These are phyloP conservation scores for Neosilurus hyrtlii DNA, from an alignment of 2,797 vertebrate genomes.

Conservation along the genomic window DNA sequence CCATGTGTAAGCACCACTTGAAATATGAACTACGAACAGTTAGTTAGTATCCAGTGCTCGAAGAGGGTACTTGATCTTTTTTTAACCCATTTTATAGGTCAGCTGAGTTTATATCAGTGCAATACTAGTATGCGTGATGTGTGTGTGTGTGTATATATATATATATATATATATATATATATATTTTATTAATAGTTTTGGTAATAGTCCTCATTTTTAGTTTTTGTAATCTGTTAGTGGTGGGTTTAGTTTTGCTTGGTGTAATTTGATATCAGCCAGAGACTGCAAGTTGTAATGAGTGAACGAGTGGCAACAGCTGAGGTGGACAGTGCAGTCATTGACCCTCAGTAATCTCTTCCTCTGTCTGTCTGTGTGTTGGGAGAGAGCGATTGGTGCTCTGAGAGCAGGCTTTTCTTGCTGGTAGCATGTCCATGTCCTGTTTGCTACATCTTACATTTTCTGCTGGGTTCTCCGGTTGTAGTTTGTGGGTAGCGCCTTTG, in stretches of 20 bases:
- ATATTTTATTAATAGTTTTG: neutral
- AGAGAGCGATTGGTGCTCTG: slow-evolving; percentile 61
- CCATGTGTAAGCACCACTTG: slow-evolving; percentile 26
- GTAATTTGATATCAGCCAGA: slow-evolving; percentile 40
- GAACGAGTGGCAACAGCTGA: slow-evolving; percentile 81
- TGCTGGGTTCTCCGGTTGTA: slow-evolving; percentile 37
- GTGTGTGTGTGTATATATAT: too few species aligned
- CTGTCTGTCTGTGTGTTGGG: slow-evolving; percentile 46
- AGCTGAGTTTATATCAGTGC: neutral
- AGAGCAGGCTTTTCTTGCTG: slow-evolving; percentile 40
- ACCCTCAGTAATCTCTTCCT: slow-evolving; percentile 45
- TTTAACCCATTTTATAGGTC: slow-evolving; percentile 13
- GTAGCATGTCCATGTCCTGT: slow-evolving; percentile 61
- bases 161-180: too few species aligned
- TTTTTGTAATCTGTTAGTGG: neutral
- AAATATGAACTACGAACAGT: slow-evolving; percentile 47
- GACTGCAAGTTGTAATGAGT: slow-evolving; percentile 59
- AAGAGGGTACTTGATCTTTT: slow-evolving; percentile 21
- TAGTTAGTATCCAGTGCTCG: slow-evolving; percentile 20
- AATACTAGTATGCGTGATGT: neutral
- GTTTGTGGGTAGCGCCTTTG: neutral
- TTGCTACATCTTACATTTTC: slow-evolving; percentile 53
- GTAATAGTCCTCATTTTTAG: slow-evolving; percentile 3
- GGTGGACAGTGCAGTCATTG: slow-evolving; percentile 71
- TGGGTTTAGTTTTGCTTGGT: slow-evolving; percentile 19